These are phyloP conservation scores for Agrotis puta DNA, from an alignment of 2,888 invertebrate genomes.

Conservation along the genomic window DNA sequence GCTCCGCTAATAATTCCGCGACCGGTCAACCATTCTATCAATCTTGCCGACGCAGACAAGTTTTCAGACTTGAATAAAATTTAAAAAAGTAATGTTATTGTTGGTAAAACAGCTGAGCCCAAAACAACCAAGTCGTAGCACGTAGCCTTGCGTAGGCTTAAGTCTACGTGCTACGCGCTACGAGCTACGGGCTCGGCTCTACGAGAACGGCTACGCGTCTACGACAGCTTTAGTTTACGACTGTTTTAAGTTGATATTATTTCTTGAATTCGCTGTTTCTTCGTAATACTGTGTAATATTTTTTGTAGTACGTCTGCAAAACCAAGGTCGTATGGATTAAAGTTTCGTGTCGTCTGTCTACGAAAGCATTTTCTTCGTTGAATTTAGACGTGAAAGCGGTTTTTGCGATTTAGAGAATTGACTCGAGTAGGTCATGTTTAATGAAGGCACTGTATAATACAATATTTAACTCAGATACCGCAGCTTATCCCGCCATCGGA, in stretches of 20 bases:
- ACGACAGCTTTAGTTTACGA: constrained; percentile 20
- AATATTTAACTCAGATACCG: too few relatives aligned
- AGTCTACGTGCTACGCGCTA: constrained; percentile 47
- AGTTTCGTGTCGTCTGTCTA: neutral
- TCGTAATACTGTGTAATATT: neutral
- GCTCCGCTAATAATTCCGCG: neutral
- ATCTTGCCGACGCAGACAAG: too few relatives aligned
- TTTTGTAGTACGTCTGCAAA: neutral
- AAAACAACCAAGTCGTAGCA: constrained; percentile 39
- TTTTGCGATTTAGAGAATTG: neutral
- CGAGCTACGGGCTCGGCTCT: constrained; percentile 25
- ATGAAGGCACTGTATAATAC: too few relatives aligned
- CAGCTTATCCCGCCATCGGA: too few relatives aligned
- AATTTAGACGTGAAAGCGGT: neutral
- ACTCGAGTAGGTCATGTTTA: too few relatives aligned
- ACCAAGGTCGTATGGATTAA: neutral
- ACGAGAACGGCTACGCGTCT: constrained; percentile 20
- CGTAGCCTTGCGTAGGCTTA: constrained; percentile 51
- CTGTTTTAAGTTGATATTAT: constrained; percentile 9
- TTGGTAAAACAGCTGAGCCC: constrained; percentile 24
- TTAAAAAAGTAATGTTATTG: constrained; percentile 7
- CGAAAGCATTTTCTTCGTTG: too few relatives aligned
- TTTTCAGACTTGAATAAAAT: neutral
- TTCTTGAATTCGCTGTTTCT: constrained; percentile 17
- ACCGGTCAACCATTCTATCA: neutral